Conservation (phyloP, 2,113 vertebrate genomes). For the Spea bombifrons region DNA sequence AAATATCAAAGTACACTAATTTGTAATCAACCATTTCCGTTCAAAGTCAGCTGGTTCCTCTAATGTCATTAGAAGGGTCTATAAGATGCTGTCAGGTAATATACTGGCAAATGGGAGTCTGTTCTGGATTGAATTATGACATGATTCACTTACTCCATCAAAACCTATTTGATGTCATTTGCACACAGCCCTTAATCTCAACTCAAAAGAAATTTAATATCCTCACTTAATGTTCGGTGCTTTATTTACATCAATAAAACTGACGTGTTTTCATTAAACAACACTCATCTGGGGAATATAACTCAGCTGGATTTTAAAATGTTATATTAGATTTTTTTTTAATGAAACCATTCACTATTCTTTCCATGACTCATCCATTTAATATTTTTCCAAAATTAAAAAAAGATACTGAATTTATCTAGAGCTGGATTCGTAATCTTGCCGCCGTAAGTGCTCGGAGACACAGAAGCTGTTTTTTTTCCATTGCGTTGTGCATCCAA, state of each 20-base stretch:
- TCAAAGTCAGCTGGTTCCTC: conserved; percentile 1
- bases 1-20: conserved; percentile 10
- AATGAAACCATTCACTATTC: conserved; percentile 12
- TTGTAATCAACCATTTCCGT: conserved; percentile 12
- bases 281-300: not conserved
- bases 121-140: conserved; percentile 26
- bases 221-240: not conserved
- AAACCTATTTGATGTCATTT: conserved; percentile 1
- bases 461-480: too few species aligned
- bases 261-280: conserved; percentile 1
- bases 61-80: conserved; percentile 16
- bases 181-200: not conserved
- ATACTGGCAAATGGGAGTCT: not conserved
- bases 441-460: not conserved
- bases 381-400: not conserved
- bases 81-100: not conserved
- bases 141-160: conserved; percentile 14
- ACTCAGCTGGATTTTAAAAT: not conserved
- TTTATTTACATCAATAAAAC: not conserved
- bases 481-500: too few species aligned
- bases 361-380: not conserved
- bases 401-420: not conserved
- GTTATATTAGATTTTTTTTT: not conserved
- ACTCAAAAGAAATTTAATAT: not conserved
- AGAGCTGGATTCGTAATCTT: not conserved